These are phyloP conservation scores for Drosophila lowei DNA, from an alignment of 1,140 invertebrate species.

Conservation along the genomic window DNA sequence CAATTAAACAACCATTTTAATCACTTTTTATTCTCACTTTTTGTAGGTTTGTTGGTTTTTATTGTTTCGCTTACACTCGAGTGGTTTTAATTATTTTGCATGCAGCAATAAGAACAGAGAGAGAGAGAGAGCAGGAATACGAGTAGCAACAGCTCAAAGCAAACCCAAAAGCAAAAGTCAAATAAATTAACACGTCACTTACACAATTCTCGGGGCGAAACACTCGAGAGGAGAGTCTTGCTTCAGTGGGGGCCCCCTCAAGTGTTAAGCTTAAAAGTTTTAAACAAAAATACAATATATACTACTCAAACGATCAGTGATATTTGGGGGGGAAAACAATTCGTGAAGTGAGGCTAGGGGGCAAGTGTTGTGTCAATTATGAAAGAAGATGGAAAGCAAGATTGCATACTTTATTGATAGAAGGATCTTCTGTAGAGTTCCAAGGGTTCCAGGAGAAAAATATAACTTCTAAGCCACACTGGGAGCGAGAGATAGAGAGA, in stretches of 20 bases:
- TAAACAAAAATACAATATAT: neutral
- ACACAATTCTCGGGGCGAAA: constrained; percentile 33
- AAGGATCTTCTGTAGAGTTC: no score
- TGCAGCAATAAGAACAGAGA: constrained; percentile 63
- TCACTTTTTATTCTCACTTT: constrained; percentile 40
- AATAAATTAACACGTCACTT: constrained; percentile 79
- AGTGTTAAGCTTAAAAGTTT: constrained; percentile 14
- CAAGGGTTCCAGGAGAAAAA: no score
- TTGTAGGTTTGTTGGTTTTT: constrained; percentile 29
- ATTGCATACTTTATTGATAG: no score
- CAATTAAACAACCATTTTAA: constrained; percentile 63
- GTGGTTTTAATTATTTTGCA: constrained; percentile 74
- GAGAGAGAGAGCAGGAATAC: neutral
- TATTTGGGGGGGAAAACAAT: neutral
- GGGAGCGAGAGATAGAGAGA: no score
- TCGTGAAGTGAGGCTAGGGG: neutral
- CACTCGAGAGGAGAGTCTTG: constrained; percentile 23
- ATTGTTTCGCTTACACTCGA: constrained; percentile 67
- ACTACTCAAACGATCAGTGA: constrained; percentile 7
- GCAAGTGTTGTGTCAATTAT: no score
- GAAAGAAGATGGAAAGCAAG: no score
- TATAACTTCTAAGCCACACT: no score
- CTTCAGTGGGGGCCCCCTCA: constrained; percentile 3
- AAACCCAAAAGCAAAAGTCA: constrained; percentile 54
- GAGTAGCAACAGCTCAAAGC: no score